Evolutionary conservation across 2,888 invertebrate species (phyloP), one percentile per base, ranked within the genome.

Genomic region (Creontiades dilutus): DNA sequence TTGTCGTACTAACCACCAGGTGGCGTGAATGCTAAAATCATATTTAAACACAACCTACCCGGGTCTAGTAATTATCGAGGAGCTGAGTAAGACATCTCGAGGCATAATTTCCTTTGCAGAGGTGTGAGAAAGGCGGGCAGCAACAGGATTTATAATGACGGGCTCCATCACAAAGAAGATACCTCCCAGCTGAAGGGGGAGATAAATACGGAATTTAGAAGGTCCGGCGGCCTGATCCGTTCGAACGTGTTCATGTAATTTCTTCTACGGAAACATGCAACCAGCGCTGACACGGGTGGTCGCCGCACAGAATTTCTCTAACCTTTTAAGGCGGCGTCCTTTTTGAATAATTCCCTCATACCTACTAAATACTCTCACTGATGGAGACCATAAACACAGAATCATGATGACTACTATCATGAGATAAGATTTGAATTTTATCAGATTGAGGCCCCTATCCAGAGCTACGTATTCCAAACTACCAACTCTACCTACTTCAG

Each of bases 41-140:
- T 7, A 68, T 13, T 23, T 23, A 23, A 68, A 23, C 12, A 19
- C 23, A 68, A 19, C 68, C 19, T 23, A 9, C 23, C 23, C 23
- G 27, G 12, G 68, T 68, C 23, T 68, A 19, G 23, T 23, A 68
- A 23, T 68, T 68, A 68, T 68, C 11, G 5, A 23, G 0, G 68
- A 23, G 19, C 27, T 68, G 19, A 68, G 68, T 23, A 23, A 68
- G 68, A 68, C 68, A 23, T 68, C n/a, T 68, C 23, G 11, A 3
- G 23, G 68, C 5, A 23, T 68, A 27, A 68, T 68, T 68, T 23
- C 68, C 68, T 68, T 68, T 68, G 68, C 68, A 68, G 68, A 68
- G 68, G 68, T 68, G 68, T 68, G 68, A 68, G 68, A 68, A 68
- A 68, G 68, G 68, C 68, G 68, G 68, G 68, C 68, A 68, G 68